phyloP scores from a whole-genome alignment of 1,140 invertebrate species.

The Oncopodura yosiiana region DNA sequence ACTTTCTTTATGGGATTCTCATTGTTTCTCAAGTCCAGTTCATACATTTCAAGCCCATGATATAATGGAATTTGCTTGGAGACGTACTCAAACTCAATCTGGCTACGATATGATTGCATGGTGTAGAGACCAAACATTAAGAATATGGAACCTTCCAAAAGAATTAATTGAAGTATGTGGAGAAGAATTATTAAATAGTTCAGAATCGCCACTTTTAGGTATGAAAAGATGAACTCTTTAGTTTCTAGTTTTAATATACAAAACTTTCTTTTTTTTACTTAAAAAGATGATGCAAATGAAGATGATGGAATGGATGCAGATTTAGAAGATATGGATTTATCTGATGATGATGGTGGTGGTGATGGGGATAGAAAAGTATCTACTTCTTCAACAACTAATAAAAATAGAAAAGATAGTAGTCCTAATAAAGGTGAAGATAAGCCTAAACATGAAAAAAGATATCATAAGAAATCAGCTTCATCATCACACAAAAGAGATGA shows the following conservation, averaged over 20 bases:
- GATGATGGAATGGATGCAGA: constrained; percentile 2
- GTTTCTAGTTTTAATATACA: too few species aligned
- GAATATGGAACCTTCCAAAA: constrained; percentile 70
- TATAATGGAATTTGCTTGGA: constrained; percentile 89
- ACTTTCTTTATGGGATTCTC: constrained; percentile 62
- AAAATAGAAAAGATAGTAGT: not conserved
- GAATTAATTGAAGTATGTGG: constrained; percentile 29
- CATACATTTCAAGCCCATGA: constrained; percentile 89
- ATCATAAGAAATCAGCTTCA: too few species aligned
- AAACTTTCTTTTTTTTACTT: not conserved
- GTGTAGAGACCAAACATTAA: constrained; percentile 84
- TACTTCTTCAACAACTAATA: not conserved
- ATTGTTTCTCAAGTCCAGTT: constrained; percentile 57
- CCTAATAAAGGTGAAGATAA: not conserved
- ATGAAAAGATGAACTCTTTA: not conserved
- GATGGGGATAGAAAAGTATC: not conserved
- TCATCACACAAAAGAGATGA: constrained; percentile 24
- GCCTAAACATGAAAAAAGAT: constrained; percentile 4
- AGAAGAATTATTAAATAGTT: not conserved
- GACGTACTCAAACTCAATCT: constrained; percentile 49
- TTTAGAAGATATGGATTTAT: constrained; percentile 7
- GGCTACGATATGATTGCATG: constrained; percentile 74
- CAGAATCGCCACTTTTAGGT: not conserved
- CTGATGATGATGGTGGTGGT: not conserved
- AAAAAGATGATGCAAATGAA: constrained; percentile 1